phyloP scores from a whole-genome alignment of 2,888 invertebrate species.

The Oxyteleia sp. region DNA sequence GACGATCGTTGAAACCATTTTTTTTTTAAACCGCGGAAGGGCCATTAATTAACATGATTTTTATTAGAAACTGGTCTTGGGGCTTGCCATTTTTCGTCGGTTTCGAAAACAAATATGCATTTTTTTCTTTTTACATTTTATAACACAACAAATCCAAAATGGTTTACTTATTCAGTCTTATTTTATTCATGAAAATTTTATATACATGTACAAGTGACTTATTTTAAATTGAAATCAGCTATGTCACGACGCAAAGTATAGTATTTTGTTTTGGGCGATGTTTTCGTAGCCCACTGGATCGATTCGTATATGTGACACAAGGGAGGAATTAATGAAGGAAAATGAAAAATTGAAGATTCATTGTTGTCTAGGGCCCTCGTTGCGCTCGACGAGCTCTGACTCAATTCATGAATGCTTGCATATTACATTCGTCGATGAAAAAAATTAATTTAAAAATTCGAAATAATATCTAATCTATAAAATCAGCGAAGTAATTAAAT shows the following conservation, averaged over 20 bases:
- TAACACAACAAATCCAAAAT: not conserved
- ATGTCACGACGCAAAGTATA: slow-evolving; percentile 10
- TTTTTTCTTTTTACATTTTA: not conserved
- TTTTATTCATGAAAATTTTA: slow-evolving; percentile 18
- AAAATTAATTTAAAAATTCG: slow-evolving; percentile 56
- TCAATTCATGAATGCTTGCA: slow-evolving; percentile 64
- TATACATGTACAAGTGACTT: slow-evolving; percentile 14
- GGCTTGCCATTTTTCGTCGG: slow-evolving; percentile 5
- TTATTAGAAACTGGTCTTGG: slow-evolving; percentile 57
- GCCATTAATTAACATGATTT: slow-evolving; percentile 67
- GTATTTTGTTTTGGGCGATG: slow-evolving; percentile 33
- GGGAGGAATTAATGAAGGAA: slow-evolving; percentile 75
- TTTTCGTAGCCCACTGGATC: slow-evolving; percentile 38
- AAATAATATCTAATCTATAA: no score
- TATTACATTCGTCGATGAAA: slow-evolving; percentile 49
- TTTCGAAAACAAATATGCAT: slow-evolving; percentile 33
- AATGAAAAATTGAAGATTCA: slow-evolving; percentile 79
- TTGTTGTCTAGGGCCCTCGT: slow-evolving; percentile 78
- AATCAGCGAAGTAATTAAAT: no score
- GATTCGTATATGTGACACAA: slow-evolving; percentile 57
- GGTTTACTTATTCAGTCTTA: not conserved
- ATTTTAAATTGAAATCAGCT: slow-evolving; percentile 31
- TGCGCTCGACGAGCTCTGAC: slow-evolving; percentile 76
- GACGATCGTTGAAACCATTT: slow-evolving; percentile 59
- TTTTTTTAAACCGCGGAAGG: slow-evolving; percentile 60